Percentiles rank a stretch among this genome's conserved stretches.
These are phyloP conservation scores for Oxyscelio sp. DNA, from an alignment of 2,888 invertebrate genomes.

Conservation along the genomic window DNA sequence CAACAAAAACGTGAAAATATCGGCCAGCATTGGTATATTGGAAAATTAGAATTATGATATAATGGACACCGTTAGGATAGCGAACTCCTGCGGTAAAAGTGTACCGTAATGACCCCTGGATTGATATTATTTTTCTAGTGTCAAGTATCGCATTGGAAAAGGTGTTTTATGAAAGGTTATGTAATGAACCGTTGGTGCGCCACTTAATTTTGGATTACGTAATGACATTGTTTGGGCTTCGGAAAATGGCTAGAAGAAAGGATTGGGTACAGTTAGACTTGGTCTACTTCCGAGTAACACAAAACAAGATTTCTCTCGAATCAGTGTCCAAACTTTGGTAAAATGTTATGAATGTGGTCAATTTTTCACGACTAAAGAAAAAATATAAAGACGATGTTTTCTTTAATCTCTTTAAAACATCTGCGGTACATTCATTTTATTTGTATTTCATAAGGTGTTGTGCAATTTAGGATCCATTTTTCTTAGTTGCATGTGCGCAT, in stretches of 20 bases:
- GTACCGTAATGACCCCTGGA: constrained; percentile 16
- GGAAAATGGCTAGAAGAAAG: constrained; percentile 38
- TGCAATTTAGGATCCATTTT: constrained; percentile 20
- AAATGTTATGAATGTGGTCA: too few species aligned
- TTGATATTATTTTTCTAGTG: constrained; percentile 42
- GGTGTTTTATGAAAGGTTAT: constrained; percentile 54
- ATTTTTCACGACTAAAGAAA: background rate
- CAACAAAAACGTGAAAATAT: constrained; percentile 13
- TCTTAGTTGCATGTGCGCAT: constrained; percentile 3
- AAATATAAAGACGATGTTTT: background rate
- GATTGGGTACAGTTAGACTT: constrained; percentile 53
- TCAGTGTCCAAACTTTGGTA: too few species aligned
- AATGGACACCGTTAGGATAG: constrained; percentile 46
- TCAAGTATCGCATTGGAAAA: constrained; percentile 43
- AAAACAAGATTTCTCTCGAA: too few species aligned
- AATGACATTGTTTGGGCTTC: constrained; percentile 45
- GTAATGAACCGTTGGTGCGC: constrained; percentile 64
- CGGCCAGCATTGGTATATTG: background rate
- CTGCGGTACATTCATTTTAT: background rate
- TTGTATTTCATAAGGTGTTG: constrained; percentile 12
- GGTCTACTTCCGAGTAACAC: constrained; percentile 32
- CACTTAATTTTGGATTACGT: constrained; percentile 60
- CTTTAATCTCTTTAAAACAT: background rate
- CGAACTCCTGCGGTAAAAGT: constrained; percentile 5
- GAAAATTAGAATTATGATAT: constrained; percentile 48